Percentiles rank a stretch among this genome's conserved stretches.
phyloP scores from a whole-genome alignment of 2,113 vertebrate genomes.

The Crotalus tigris region DNA sequence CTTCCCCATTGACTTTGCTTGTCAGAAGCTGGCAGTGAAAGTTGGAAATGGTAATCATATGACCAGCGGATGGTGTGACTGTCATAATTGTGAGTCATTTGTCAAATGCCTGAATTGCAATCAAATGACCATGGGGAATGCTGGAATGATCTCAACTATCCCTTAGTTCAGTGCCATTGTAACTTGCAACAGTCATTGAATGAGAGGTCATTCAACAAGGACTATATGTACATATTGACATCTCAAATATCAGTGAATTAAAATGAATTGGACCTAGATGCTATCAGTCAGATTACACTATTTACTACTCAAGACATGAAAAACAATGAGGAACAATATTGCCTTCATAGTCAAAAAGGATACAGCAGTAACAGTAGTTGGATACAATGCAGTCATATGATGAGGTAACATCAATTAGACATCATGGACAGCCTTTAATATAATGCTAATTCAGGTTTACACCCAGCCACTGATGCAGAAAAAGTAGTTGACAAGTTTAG shows the following conservation, averaged over 20 bases:
- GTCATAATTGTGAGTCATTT: not conserved
- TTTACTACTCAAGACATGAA: not conserved
- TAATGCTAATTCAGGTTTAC: not conserved
- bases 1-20: not conserved
- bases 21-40: not conserved
- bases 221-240: not conserved
- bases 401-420: not conserved
- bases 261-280: not conserved
- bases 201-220: not conserved
- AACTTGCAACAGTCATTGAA: not conserved
- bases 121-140: not conserved
- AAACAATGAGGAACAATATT: not conserved
- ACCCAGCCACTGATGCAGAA: not conserved
- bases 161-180: not conserved
- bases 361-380: not conserved
- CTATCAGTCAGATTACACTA: not conserved
- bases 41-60: not conserved
- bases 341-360: not conserved
- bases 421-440: not conserved
- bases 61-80: not conserved
- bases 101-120: not conserved
- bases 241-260: not conserved
- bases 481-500: not conserved
- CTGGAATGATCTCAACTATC: not conserved
- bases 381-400: not conserved